Evolutionary conservation across 2,797 vertebrate species (phyloP), one percentile per base, ranked within the genome.

Genomic region (Austrolebias charrua): DNA sequence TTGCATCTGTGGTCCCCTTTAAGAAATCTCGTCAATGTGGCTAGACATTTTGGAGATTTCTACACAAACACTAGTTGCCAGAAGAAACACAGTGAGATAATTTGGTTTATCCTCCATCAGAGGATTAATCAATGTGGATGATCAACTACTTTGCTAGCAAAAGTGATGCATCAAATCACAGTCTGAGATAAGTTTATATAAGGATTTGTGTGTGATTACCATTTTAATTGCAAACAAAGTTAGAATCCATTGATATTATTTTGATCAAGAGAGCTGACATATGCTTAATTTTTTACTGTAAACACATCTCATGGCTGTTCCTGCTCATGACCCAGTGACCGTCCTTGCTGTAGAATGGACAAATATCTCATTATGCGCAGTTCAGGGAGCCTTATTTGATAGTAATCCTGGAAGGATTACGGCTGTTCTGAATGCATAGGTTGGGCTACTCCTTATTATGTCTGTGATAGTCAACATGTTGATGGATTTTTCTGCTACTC

Each of bases 361-460:
- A 85, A 84, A 80, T 61, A 79, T 78, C 40, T 58, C 48, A 79
- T 85, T 49, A 79, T 76, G 57, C 55, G 60, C 47, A 83, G 66
- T 82, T 77, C 77, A 69, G 31, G 59, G 80, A 63, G 59, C 63
- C 55, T 53, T 67, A 79, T 73, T 72, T 64, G 57, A 79, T 66
- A 28, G 61, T 73, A 81, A 78, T 78, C 71, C 63, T 40, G 45
- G 62, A 56, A 31, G 63, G 75, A 82, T 78, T 79, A 75, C 57
- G 8, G 55, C 69, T 69, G 66, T 71, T 79, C 60, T 69, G 45
- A 75, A 75, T 78, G 73, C 65, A 78, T 44, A 55, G 67, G 38
- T 77, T 71, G 29, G 16, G 45, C 50, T 38, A 48, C 61, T 61
- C 5, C 46, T 76, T 67, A 51, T 70, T 81, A 48, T 60, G 60